Base-by-base conservation (phyloP, 2,113 vertebrate genomes). In the Silurus asotus region DNA sequence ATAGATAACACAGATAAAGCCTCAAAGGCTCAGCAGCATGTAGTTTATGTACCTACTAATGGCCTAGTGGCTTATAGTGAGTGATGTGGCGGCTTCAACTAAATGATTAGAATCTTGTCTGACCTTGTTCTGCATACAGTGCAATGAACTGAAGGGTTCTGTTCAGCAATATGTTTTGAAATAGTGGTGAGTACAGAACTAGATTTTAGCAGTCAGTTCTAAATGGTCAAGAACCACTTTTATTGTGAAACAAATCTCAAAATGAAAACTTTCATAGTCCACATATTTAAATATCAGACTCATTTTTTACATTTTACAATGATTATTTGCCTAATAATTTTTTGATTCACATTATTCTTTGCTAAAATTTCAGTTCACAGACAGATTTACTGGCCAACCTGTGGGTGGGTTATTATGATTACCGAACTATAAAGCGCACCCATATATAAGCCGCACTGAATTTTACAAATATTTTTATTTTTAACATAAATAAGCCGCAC, bases 31-130 rank as follows among this genome's bases (percentile, higher is more conserved):
- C 17, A 37, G 59, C 45, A 64, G 28, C n/a, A 28, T 64, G 49
- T n/a, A 81, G 86, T 89, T 86, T 89, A 87, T 84, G 49, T 72
- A 17, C 75, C 58, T 48, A 61, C 28, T 72, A 79, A 67, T n/a
- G 55, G 56, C 23, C 49, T 2, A 55, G 48, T 82, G 80, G 51
- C 25, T 67, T 56, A 56, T 78, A 28, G 51, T 17, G 53, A 77
- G 25, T 77, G n/a, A 56, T 77, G 53, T 56, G 53, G 53, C 14
- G 49, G 72, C 72, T 75, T 75, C 55, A 62, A 4, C 58, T 48
- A n/a, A 49, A 11, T 64, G 45, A 61, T 61, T 61, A 61, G 13
- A 61, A 64, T 23, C 56, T 62, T 3, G 82, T 84, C 37, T 70
- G 81, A 45, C 81, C 53, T 56, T 72, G 23, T 25, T 77, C 49